Conservation (phyloP, 2,113 vertebrate genomes). For the Atherinomorus stipes region DNA sequence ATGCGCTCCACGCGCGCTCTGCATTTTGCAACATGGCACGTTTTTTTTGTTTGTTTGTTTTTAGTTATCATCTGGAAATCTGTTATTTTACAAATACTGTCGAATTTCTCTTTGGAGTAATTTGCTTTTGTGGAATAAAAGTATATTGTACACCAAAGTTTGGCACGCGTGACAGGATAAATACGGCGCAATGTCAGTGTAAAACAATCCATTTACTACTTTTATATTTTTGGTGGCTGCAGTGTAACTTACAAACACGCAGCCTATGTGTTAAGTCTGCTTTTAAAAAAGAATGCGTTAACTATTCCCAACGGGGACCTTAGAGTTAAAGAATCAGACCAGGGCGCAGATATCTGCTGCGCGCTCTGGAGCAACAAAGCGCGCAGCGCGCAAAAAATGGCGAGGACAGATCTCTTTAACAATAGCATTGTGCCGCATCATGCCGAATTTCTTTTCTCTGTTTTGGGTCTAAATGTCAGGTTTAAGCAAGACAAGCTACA, state of each 20-base stretch:
- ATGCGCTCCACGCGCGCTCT: conserved; percentile 67
- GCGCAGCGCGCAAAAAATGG: conserved; percentile 44
- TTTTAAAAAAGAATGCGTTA: neutral
- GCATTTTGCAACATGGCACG: conserved; percentile 5
- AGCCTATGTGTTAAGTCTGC: neutral
- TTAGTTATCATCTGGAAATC: conserved; percentile 15
- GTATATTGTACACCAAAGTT: neutral
- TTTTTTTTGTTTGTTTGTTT: conserved; percentile 17
- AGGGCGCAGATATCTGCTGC: conserved; percentile 18
- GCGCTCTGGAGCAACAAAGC: conserved; percentile 46
- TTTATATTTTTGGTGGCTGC: neutral
- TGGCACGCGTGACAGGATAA: conserved; percentile 24
- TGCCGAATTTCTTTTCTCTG: neutral
- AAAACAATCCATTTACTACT: neutral
- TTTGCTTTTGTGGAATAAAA: neutral
- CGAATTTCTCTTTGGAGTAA: conserved; percentile 5
- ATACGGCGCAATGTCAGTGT: neutral
- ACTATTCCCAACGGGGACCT: neutral
- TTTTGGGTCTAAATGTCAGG: neutral
- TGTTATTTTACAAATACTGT: neutral
- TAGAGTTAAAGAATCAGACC: neutral
- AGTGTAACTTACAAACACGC: neutral
- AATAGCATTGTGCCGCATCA: neutral
- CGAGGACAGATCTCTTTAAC: neutral
- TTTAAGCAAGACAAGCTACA: no score